phyloP scores from a whole-genome alignment of 2,113 vertebrate genomes.

The Barnardius zonarius region DNA sequence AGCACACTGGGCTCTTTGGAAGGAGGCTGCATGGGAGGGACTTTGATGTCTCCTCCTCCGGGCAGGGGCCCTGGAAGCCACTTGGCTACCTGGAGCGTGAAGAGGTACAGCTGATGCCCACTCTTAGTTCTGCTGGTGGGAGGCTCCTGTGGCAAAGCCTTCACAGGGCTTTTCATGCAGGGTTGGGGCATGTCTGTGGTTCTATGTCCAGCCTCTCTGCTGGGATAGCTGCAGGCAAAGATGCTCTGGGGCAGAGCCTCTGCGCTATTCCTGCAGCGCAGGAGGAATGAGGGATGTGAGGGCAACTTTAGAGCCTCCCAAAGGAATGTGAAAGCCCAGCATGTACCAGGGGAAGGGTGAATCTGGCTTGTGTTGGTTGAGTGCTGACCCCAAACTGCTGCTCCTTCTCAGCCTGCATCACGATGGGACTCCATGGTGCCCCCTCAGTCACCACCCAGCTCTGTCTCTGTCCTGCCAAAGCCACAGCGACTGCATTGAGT shows the following conservation, averaged over 20 bases:
- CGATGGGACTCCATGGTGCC: neutral
- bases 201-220: neutral
- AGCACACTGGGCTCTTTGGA: neutral
- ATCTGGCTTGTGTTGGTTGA: neutral
- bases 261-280: neutral
- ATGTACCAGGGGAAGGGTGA: rapidly evolving
- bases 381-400: neutral
- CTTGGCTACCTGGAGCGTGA: neutral
- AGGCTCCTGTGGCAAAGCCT: neutral
- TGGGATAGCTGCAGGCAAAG: neutral
- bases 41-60: neutral
- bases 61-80: neutral
- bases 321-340: neutral
- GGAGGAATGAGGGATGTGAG: neutral
- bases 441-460: neutral
- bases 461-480: neutral
- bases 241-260: neutral
- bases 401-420: neutral
- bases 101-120: neutral
- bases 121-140: neutral
- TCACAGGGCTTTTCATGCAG: neutral
- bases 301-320: neutral
- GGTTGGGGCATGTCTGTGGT: neutral
- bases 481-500: neutral
- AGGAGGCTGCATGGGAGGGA: neutral